Evolutionary conservation across 30 jellyfish, hydroid and myxozoan genomes (phyloP), one percentile per base, ranked within the genome.

Genomic region (Pseudorhiza aurosa): DNA sequence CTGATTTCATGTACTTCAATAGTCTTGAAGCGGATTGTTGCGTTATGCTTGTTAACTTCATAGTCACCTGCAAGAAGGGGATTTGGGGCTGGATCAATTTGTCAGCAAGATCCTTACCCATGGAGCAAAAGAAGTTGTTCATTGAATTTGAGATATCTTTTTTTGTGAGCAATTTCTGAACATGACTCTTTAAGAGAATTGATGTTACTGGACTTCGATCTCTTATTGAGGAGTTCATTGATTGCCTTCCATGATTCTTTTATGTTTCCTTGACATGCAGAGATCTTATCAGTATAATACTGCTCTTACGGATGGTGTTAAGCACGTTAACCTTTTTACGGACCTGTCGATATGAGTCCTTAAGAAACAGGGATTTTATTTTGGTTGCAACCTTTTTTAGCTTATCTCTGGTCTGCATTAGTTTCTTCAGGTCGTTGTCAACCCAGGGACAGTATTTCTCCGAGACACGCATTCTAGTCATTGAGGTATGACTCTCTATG

Each of bases 101-200:
- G n/a, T n/a, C n/a, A n/a, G n/a, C n/a, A n/a, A n/a, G n/a, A n/a
- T n/a, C n/a, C n/a, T n/a, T n/a, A n/a, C n/a, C n/a, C n/a, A n/a
- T n/a, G n/a, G n/a, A n/a, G n/a, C n/a, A n/a, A n/a, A n/a, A n/a
- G 89, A 72, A 72, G 36, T 36, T 72, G 77, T 72, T 72, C 87
- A 72, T 72, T n/a, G n/a, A n/a, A n/a, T n/a, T n/a, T n/a, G n/a
- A n/a, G n/a, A n/a, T n/a, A n/a, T n/a, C n/a, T n/a, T 72, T 65
- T 65, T 65, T 25, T 62, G 32, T 25, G 69, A 55, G 24, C 32
- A 55, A 27, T 65, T 42, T 65, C 36, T 12, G 46, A 11, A n/a
- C n/a, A n/a, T n/a, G n/a, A n/a, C n/a, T n/a, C n/a, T n/a, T n/a
- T 72, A 22, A 72, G 68, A 18, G 74, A 33, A 22, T 68, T 73